These are phyloP conservation scores for Hermodice carunculata DNA, from an alignment of 2,888 invertebrate species.

Conservation along the genomic window DNA sequence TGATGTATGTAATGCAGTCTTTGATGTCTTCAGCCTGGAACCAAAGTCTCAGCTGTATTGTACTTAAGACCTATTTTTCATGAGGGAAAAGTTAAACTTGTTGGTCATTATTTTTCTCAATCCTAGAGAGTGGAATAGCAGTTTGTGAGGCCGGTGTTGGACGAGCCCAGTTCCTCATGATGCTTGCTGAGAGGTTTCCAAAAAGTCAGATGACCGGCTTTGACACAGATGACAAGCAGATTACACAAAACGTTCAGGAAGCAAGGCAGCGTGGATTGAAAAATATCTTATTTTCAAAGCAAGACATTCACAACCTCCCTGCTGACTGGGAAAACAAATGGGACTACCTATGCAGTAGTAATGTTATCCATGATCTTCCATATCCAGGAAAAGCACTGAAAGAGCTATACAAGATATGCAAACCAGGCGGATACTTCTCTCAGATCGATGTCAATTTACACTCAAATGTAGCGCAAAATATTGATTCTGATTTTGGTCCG, in stretches of 20 bases:
- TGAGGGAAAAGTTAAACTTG: too few species aligned
- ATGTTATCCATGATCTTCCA: conserved; percentile 27
- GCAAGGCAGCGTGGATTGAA: neutral
- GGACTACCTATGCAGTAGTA: conserved; percentile 3
- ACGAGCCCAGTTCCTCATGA: neutral
- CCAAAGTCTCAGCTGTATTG: too few species aligned
- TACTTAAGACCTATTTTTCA: too few species aligned
- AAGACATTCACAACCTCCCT: conserved; percentile 17
- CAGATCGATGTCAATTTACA: conserved; percentile 12
- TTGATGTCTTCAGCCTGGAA: too few species aligned
- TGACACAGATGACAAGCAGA: conserved; percentile 17
- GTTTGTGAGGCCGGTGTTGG: conserved; percentile 20
- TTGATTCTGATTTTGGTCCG: neutral
- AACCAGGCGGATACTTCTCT: conserved; percentile 14
- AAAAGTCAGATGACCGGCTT: conserved; percentile 13
- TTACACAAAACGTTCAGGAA: conserved; percentile 1
- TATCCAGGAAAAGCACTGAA: conserved; percentile 7
- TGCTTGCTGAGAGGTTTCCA: conserved; percentile 17
- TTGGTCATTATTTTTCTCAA: too few species aligned
- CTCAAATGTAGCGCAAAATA: conserved; percentile 9
- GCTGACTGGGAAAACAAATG: conserved; percentile 11
- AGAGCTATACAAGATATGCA: conserved; percentile 14
- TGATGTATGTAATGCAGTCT: too few species aligned
- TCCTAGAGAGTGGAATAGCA: conserved; percentile 5
- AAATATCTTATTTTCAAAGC: conserved; percentile 7